phyloP scores from a whole-genome alignment of 2,797 vertebrate species.

The Anguilla obscura region DNA sequence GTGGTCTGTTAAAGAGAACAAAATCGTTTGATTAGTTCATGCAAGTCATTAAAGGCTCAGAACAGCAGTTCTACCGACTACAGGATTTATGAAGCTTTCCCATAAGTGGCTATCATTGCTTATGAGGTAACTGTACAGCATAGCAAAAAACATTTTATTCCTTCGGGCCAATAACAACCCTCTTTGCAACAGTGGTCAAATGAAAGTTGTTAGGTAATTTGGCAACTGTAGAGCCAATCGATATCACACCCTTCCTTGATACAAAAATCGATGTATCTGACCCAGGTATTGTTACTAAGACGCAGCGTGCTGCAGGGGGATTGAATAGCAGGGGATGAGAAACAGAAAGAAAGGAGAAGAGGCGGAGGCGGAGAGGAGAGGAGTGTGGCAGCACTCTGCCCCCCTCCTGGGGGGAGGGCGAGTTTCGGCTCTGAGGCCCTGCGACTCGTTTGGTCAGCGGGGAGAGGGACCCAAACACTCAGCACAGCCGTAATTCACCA shows the following conservation, averaged over 20 bases:
- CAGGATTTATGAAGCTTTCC: not conserved
- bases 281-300: slow-evolving; percentile 49
- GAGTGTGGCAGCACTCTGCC: not conserved
- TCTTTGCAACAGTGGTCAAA: slow-evolving; percentile 38
- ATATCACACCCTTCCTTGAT: slow-evolving; percentile 59
- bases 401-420: not conserved
- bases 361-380: not conserved
- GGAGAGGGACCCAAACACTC: slow-evolving; percentile 50
- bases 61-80: not conserved
- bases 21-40: not conserved
- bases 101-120: not conserved
- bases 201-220: slow-evolving; percentile 25
- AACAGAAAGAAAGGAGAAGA: not conserved
- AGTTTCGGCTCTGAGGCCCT: slow-evolving; percentile 29
- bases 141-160: slow-evolving; percentile 51
- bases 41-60: not conserved
- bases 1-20: not conserved
- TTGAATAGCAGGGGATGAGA: slow-evolving; percentile 44
- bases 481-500: slow-evolving; percentile 55
- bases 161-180: slow-evolving; percentile 44
- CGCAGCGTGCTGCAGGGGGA: slow-evolving; percentile 48
- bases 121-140: not conserved
- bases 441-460: slow-evolving; percentile 66
- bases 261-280: slow-evolving; percentile 65
- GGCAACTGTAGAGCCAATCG: slow-evolving; percentile 43